These are phyloP conservation scores for Malurus leucopterus DNA, from an alignment of 2,797 vertebrate species.

Conservation along the genomic window DNA sequence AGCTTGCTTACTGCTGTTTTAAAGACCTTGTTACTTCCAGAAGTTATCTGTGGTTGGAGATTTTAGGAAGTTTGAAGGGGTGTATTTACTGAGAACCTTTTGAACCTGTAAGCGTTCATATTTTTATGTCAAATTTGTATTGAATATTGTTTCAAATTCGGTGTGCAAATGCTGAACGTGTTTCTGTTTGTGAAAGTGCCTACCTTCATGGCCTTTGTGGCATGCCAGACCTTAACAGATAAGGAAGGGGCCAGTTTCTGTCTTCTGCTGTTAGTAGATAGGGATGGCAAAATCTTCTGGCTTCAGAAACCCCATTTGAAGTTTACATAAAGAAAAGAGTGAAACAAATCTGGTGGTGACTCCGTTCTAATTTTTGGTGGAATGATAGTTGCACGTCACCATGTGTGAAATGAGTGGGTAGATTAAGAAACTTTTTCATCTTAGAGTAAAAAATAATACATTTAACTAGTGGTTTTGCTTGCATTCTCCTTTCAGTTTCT, in stretches of 20 bases:
- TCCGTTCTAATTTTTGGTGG: neutral
- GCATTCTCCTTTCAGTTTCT: neutral
- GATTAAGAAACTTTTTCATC: neutral
- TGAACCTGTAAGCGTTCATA: neutral
- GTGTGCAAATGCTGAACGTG: neutral
- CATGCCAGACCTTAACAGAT: neutral
- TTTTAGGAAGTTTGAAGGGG: neutral
- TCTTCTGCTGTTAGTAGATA: neutral
- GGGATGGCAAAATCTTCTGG: neutral
- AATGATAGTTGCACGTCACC: neutral
- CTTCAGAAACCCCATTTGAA: constrained; percentile 3
- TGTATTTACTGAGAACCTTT: neutral
- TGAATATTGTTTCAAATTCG: neutral
- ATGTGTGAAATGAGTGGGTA: constrained; percentile 6
- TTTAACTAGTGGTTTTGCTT: constrained; percentile 4
- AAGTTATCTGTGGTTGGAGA: neutral
- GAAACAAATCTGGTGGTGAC: constrained; percentile 8
- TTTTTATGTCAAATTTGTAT: neutral
- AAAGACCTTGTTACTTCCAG: neutral
- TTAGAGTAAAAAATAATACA: neutral
- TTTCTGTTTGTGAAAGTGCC: neutral
- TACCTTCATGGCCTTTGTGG: neutral
- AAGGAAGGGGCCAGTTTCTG: neutral
- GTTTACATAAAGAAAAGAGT: neutral
- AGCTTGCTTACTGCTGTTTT: constrained; percentile 13